Evolutionary conservation across 1,140 invertebrate species (phyloP).

Genomic region (Oncopodura yosiiana): DNA sequence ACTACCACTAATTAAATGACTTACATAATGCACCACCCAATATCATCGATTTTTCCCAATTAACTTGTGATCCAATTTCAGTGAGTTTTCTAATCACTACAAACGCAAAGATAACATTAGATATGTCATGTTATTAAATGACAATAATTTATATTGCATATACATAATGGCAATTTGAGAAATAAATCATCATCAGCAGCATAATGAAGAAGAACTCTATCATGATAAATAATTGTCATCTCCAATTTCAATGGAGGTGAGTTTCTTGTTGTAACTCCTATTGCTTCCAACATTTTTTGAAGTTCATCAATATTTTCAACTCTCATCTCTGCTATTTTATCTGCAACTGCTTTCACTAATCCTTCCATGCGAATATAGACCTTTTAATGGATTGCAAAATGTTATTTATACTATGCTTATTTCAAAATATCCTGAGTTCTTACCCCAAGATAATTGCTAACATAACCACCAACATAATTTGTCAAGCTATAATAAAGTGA

Average conservation of each 20-base stretch:
- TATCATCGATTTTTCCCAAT: constrained; percentile 9
- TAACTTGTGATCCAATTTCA: neutral
- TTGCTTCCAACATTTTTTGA: constrained; percentile 16
- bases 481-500: constrained; percentile 24
- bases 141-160: neutral
- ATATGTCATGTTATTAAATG: too few relatives aligned
- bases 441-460: constrained; percentile 21
- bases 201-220: constrained; percentile 14
- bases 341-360: constrained; percentile 20
- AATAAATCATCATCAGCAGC: constrained; percentile 26
- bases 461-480: constrained; percentile 25
- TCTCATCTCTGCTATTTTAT: constrained; percentile 2
- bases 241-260: constrained; percentile 24
- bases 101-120: neutral
- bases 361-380: constrained; percentile 30
- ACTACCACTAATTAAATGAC: too few relatives aligned
- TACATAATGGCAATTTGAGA: constrained; percentile 2
- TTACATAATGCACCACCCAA: constrained; percentile 16
- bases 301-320: constrained; percentile 23
- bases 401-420: neutral
- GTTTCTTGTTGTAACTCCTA: constrained; percentile 10
- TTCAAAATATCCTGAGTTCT: neutral
- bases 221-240: constrained; percentile 11
- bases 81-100: constrained; percentile 7
- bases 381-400: constrained; percentile 10